phyloP scores from a whole-genome alignment of 2,888 invertebrate genomes.

The Andrena haemorrhoa region DNA sequence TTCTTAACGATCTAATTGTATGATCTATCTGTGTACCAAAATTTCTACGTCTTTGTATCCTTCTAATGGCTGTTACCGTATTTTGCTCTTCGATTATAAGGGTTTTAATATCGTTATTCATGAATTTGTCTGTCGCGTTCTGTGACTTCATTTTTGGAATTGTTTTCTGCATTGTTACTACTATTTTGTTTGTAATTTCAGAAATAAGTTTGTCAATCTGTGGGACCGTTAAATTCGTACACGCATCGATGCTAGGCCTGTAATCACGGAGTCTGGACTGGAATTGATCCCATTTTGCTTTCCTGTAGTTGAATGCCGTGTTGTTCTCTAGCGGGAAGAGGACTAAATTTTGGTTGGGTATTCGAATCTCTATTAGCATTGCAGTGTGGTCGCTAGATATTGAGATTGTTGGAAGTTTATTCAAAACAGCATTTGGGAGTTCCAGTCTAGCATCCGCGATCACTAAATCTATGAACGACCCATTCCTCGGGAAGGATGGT shows the following conservation, averaged over 20 bases:
- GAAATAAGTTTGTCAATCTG: no score
- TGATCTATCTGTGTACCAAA: background rate
- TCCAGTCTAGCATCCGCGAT: background rate
- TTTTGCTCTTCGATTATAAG: background rate
- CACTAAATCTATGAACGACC: slow-evolving; percentile 3
- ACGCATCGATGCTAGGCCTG: no score
- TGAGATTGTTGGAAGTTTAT: background rate
- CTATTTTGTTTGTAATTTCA: no score
- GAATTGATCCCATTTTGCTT: background rate
- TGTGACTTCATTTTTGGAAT: background rate
- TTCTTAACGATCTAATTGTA: background rate
- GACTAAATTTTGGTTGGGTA: background rate
- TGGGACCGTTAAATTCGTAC: no score
- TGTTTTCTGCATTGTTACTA: background rate
- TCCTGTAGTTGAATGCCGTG: background rate
- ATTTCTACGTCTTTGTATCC: background rate
- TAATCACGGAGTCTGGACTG: background rate
- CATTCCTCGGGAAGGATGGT: background rate
- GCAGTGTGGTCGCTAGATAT: background rate
- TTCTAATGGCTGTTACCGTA: background rate
- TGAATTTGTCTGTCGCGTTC: background rate
- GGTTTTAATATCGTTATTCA: background rate
- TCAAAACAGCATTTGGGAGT: background rate
- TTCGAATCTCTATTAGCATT: background rate
- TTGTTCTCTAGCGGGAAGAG: background rate